A percentile compares a stretch with the other conserved stretches of the same genome.
phyloP scores from a whole-genome alignment of 2,888 invertebrate species.

The Herminia tarsipennalis region DNA sequence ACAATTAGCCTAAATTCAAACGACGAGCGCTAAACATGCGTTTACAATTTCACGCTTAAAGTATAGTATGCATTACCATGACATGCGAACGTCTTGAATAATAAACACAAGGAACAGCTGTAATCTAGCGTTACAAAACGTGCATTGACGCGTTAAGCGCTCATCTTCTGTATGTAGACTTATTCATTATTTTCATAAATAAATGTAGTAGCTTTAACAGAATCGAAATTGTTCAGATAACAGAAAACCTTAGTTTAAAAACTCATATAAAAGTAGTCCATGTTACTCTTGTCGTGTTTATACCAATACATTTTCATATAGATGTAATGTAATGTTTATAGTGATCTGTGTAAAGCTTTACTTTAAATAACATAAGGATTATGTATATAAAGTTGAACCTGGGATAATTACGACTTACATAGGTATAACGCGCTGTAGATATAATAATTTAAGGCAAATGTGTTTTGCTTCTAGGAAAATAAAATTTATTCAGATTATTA shows the following conservation, averaged over 20 bases:
- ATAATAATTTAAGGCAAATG: slow-evolving; percentile 36
- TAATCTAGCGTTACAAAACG: no score
- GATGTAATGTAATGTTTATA: slow-evolving; percentile 51
- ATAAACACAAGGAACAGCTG: no score
- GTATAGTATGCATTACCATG: no score
- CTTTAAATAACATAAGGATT: slow-evolving; percentile 65
- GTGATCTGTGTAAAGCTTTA: slow-evolving; percentile 77
- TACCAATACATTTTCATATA: slow-evolving; percentile 37
- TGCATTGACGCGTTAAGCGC: no score
- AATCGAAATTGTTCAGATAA: background rate
- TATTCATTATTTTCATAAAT: no score
- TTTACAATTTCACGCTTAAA: no score
- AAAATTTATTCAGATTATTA: slow-evolving; percentile 33
- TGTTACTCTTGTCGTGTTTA: slow-evolving; percentile 19
- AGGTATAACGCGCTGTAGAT: slow-evolving; percentile 67
- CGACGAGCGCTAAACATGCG: no score
- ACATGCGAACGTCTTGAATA: no score
- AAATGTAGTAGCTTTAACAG: no score
- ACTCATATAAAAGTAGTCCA: slow-evolving; percentile 26
- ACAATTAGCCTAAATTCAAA: no score
- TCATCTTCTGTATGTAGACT: no score
- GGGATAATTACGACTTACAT: slow-evolving; percentile 85
- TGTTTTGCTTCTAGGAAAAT: slow-evolving; percentile 45
- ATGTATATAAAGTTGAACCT: slow-evolving; percentile 78
- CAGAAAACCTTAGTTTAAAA: slow-evolving; percentile 10